These are phyloP conservation scores for Sprattus sprattus DNA, from an alignment of 2,113 vertebrate genomes.

Conservation along the genomic window DNA sequence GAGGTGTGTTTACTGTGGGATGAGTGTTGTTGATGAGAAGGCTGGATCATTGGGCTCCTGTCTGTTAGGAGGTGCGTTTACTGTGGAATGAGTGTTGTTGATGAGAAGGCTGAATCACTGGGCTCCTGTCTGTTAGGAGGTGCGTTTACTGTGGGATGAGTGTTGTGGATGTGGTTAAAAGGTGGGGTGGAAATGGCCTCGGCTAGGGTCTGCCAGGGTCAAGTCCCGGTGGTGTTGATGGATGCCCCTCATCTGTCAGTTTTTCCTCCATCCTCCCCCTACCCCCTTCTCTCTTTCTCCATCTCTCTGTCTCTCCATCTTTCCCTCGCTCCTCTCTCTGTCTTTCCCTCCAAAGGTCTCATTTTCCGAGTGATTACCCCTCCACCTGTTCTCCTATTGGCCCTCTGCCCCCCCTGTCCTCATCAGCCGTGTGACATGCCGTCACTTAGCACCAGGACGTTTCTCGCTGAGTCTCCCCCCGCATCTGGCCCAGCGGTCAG, in stretches of 20 bases:
- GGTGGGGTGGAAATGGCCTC: constrained; percentile 16
- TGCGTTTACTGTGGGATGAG: not conserved
- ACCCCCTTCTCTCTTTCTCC: constrained; percentile 17
- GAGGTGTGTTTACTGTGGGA: not conserved
- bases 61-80: not conserved
- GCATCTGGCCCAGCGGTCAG: not conserved
- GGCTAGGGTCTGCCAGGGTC: constrained; percentile 20
- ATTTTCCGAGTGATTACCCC: constrained; percentile 79
- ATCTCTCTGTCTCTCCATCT: constrained; percentile 56
- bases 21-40: constrained; percentile 8
- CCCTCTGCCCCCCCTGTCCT: constrained; percentile 61
- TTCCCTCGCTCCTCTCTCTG: constrained; percentile 39
- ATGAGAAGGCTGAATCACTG: not conserved
- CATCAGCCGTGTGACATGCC: constrained; percentile 43
- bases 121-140: not conserved
- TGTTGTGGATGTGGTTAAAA: not conserved
- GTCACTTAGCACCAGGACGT: constrained; percentile 63
- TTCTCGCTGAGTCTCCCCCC: constrained; percentile 42
- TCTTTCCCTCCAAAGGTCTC: constrained; percentile 66
- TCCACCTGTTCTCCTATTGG: constrained; percentile 73
- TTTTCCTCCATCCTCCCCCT: not conserved
- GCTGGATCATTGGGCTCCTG: not conserved
- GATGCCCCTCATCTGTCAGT: constrained; percentile 43
- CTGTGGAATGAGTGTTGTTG: not conserved
- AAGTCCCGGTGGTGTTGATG: constrained; percentile 20